phyloP scores from a whole-genome alignment of 2,888 invertebrate species.

The Eurytoma adleriae region DNA sequence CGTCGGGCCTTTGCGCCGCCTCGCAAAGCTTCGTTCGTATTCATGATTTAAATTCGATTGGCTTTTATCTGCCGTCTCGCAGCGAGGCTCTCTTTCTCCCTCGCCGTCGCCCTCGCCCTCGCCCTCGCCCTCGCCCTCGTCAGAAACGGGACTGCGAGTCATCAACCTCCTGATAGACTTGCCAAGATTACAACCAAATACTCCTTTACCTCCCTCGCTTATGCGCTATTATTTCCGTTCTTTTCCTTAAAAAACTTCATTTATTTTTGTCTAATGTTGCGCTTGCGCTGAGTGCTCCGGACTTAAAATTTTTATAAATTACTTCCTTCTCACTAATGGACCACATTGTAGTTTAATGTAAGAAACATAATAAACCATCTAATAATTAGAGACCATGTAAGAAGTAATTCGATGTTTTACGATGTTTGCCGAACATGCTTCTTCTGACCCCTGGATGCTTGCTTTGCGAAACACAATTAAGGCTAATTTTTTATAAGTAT shows the following conservation, averaged over 20 bases:
- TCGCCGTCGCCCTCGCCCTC: constrained; percentile 55
- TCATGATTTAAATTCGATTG: constrained; percentile 76
- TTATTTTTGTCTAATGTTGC: too few relatives aligned
- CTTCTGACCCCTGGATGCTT: constrained; percentile 40
- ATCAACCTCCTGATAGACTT: constrained; percentile 68
- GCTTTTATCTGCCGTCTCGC: constrained; percentile 74
- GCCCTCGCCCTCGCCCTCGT: neutral
- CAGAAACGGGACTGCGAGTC: constrained; percentile 56
- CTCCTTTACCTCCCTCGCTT: constrained; percentile 37
- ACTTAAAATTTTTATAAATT: too few relatives aligned
- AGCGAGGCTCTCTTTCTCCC: constrained; percentile 56
- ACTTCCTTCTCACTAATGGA: too few relatives aligned
- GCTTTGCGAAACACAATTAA: neutral
- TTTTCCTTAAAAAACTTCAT: too few relatives aligned
- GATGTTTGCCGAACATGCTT: constrained; percentile 72
- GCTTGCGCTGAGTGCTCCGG: too few relatives aligned
- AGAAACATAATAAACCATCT: neutral
- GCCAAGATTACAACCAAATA: constrained; percentile 66
- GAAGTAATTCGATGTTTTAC: constrained; percentile 71
- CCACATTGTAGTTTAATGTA: neutral
- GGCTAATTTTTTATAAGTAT: neutral
- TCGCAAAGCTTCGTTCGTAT: constrained; percentile 71
- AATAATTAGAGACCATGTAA: constrained; percentile 70
- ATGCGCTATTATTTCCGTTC: too few relatives aligned
- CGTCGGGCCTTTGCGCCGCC: constrained; percentile 69